These are phyloP conservation scores for Gasterosteus nipponicus DNA, from an alignment of 2,113 vertebrate genomes.

Conservation along the genomic window DNA sequence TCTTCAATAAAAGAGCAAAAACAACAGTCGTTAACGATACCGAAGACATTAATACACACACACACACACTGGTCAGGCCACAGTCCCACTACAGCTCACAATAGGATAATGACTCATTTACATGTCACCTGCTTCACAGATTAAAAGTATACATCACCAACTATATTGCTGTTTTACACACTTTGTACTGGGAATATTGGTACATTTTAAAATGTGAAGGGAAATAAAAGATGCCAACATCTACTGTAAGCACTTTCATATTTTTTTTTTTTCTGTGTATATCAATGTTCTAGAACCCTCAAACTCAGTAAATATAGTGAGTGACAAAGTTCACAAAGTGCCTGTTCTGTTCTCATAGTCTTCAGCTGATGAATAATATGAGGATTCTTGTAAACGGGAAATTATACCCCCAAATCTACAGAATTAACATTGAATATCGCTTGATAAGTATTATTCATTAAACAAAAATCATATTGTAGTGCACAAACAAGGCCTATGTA, in stretches of 20 bases:
- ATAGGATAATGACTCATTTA: slow-evolving; percentile 14
- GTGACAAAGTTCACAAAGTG: neutral
- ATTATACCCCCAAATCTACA: slow-evolving; percentile 11
- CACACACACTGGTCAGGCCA: neutral
- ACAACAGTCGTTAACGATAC: slow-evolving; percentile 21
- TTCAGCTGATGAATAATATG: slow-evolving; percentile 24
- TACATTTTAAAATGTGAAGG: neutral
- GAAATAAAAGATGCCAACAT: slow-evolving; percentile 29
- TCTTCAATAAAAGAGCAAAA: neutral
- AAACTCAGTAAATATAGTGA: slow-evolving; percentile 7
- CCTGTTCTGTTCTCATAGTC: neutral
- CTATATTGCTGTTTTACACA: slow-evolving; percentile 64
- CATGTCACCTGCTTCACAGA: slow-evolving; percentile 52
- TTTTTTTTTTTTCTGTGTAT: neutral
- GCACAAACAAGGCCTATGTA: slow-evolving; percentile 5
- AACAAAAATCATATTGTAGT: slow-evolving; percentile 40
- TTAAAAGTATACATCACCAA: slow-evolving; percentile 38
- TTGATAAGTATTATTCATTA: slow-evolving; percentile 14
- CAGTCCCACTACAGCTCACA: slow-evolving; percentile 18
- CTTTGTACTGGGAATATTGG: slow-evolving; percentile 48
- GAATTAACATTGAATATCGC: slow-evolving; percentile 28
- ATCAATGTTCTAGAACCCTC: neutral
- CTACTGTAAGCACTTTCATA: slow-evolving; percentile 3
- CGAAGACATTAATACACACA: slow-evolving; percentile 28
- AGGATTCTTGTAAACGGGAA: slow-evolving; percentile 34